Conservation (phyloP, 2,888 invertebrate genomes). For the Meiosimyza platycephala region DNA sequence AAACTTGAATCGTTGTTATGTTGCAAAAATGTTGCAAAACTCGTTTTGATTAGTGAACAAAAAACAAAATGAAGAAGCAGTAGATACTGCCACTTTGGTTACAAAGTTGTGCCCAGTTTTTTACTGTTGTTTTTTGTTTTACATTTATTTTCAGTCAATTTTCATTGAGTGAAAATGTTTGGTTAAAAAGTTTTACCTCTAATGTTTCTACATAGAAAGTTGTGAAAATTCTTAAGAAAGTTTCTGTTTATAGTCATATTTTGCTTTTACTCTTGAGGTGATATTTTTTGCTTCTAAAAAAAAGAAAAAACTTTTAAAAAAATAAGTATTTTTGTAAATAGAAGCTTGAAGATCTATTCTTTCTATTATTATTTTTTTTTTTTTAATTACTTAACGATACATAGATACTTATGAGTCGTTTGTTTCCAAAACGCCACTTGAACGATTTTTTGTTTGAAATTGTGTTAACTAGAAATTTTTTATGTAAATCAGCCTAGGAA, state of each 20-base stretch:
- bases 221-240: conserved; percentile 9
- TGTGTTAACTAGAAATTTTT: no score
- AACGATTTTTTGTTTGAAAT: no score
- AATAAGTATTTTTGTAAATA: no score
- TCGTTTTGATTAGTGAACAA: neutral
- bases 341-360: no score
- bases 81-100: neutral
- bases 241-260: neutral
- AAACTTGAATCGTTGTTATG: neutral
- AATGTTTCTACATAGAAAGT: conserved; percentile 11
- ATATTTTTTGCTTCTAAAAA: no score
- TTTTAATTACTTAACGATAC: no score
- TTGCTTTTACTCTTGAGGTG: no score
- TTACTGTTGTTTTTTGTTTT: neutral
- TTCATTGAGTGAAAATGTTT: conserved; percentile 13
- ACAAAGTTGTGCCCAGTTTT: neutral
- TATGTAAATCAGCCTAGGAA: no score
- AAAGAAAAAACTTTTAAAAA: no score
- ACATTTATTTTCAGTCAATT: neutral
- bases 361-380: no score
- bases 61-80: neutral
- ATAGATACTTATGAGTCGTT: no score
- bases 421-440: no score
- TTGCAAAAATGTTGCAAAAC: neutral
- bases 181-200: neutral